Percentiles rank a stretch among this genome's conserved stretches.
Conservation (phyloP, 1,140 invertebrate species). For the Glomeris maerens region DNA sequence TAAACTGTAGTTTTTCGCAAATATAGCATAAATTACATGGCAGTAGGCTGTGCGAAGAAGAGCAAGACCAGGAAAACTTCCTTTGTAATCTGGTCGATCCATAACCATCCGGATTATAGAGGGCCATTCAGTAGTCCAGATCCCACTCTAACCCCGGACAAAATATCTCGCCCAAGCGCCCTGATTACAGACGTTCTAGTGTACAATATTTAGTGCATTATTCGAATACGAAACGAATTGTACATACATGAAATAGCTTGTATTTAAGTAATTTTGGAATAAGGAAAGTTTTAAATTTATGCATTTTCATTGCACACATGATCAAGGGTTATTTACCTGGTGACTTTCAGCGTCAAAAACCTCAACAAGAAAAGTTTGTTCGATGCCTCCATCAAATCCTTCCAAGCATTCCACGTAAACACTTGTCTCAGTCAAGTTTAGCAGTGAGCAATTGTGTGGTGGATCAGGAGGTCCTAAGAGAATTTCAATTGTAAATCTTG, state of each 20-base stretch:
- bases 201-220: too few species aligned
- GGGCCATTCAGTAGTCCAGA: too few species aligned
- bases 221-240: not conserved
- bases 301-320: conserved; percentile 3
- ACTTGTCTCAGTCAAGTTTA: conserved; percentile 19
- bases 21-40: too few species aligned
- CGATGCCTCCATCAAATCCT: conserved; percentile 20
- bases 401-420: conserved; percentile 18
- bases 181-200: too few species aligned
- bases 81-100: too few species aligned
- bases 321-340: conserved; percentile 3
- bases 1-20: too few species aligned
- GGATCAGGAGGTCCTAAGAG: conserved; percentile 15
- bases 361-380: conserved; percentile 18
- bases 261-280: not conserved
- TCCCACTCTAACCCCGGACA: too few species aligned
- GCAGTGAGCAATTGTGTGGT: conserved; percentile 20
- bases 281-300: conserved; percentile 6
- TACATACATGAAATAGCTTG: not conserved
- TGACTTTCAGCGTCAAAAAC: conserved; percentile 17
- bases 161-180: too few species aligned
- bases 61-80: too few species aligned
- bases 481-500: too few species aligned
- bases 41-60: too few species aligned
- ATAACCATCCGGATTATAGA: too few species aligned